These are phyloP conservation scores for Coenonympha glycerion DNA, from an alignment of 2,888 invertebrate species.

Conservation along the genomic window DNA sequence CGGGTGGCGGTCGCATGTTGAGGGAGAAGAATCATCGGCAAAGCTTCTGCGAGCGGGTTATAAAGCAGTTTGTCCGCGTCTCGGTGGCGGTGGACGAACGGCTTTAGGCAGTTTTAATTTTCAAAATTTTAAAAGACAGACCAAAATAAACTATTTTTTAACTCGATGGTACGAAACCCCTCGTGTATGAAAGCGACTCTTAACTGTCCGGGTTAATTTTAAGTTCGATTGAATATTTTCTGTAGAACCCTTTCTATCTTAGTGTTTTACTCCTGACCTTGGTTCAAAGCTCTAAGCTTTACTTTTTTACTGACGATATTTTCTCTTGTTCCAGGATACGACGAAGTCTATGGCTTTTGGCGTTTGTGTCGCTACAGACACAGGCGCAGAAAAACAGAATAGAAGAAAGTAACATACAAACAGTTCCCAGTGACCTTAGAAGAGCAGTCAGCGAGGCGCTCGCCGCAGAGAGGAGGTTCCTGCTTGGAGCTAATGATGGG, in stretches of 20 bases:
- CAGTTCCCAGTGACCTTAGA: slow-evolving; percentile 65
- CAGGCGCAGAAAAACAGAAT: slow-evolving; percentile 51
- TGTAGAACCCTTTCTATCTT: neutral
- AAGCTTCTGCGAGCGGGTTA: too few relatives aligned
- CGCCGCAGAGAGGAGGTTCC: slow-evolving; percentile 59
- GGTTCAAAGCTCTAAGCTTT: neutral
- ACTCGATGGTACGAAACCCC: too few relatives aligned
- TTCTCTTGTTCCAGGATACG: slow-evolving; percentile 55
- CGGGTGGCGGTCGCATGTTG: too few relatives aligned
- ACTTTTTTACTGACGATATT: neutral
- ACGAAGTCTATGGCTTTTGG: slow-evolving; percentile 53
- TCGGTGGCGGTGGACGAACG: too few relatives aligned
- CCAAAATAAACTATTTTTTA: too few relatives aligned
- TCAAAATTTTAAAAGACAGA: too few relatives aligned
- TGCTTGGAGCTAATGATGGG: slow-evolving; percentile 59
- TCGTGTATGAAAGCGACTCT: too few relatives aligned
- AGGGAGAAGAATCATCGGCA: too few relatives aligned
- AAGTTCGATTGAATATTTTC: too few relatives aligned
- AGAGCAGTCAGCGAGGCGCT: slow-evolving; percentile 65
- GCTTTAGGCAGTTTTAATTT: too few relatives aligned
- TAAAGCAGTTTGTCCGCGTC: too few relatives aligned
- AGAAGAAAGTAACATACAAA: slow-evolving; percentile 53
- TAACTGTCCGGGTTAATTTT: too few relatives aligned
- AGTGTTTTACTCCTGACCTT: neutral
- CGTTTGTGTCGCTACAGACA: slow-evolving; percentile 40